Evolutionary conservation across 2,113 vertebrate species (phyloP).

Genomic region (Halichoeres trimaculatus): DNA sequence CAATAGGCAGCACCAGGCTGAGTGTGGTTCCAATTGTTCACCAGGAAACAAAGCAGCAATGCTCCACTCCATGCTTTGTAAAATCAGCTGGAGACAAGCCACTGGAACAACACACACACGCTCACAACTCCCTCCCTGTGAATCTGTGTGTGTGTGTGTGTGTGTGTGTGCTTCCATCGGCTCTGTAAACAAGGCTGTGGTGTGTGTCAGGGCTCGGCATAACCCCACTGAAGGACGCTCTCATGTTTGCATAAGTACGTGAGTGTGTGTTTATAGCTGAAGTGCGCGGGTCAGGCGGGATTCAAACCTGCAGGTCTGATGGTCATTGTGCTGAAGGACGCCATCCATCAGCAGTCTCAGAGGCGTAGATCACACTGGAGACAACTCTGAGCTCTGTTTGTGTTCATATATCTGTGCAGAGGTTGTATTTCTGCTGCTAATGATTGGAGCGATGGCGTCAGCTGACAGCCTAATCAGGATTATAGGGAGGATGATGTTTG

Average conservation of each 20-base stretch:
- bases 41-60: conserved; percentile 13
- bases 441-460: conserved; percentile 5
- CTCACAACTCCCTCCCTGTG: not conserved
- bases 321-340: conserved; percentile 57
- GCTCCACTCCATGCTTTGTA: conserved; percentile 11
- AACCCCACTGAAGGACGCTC: conserved; percentile 51
- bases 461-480: conserved; percentile 55
- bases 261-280: conserved; percentile 1
- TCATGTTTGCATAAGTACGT: conserved; percentile 23
- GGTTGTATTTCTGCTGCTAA: conserved; percentile 3
- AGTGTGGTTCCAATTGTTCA: not conserved
- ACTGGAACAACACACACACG: not conserved
- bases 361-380: conserved; percentile 3
- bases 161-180: conserved; percentile 5
- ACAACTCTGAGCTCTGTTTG: not conserved
- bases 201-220: not conserved
- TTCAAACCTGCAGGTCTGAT: conserved; percentile 26
- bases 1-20: not conserved
- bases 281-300: conserved; percentile 13
- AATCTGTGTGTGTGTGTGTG: not conserved
- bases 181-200: conserved; percentile 23
- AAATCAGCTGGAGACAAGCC: conserved; percentile 23
- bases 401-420: not conserved
- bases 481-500: conserved; percentile 42
- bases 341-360: conserved; percentile 59